Base-by-base conservation (phyloP, 2,888 invertebrate genomes). In the Anoplius nigerrimus region DNA sequence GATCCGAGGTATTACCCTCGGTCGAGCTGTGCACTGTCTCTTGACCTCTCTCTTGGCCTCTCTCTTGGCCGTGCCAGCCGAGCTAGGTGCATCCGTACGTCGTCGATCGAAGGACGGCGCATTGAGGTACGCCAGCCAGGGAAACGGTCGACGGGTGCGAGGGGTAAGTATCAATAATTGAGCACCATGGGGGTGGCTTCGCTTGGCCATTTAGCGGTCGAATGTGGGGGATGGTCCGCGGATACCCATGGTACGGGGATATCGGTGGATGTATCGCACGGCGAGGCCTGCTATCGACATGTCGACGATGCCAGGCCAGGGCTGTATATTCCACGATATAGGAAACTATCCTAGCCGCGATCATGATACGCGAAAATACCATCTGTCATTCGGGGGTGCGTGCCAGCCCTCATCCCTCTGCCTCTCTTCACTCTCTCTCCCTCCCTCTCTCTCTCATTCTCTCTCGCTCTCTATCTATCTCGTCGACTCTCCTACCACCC, bases 201-300 rank as follows among this genome's bases (percentile, higher is more conserved):
- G 74, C 66, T 81, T 81, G 85, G 84, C 84, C 85, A 86, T 87
- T 88, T 87, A 88, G 87, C 82, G 87, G 86, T 86, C 81, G 85
- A 80, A 75, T 78, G 82, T 78, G 76, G 77, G 79, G 82, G 76
- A 78, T 75, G 79, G 74, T 73, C 72, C 78, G 74, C 78, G 78
- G 66, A 51, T 78, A 69, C 68, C 70, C 72, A 78, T 75, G 76
- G 78, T 78, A 77, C 78, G 81, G 80, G 81, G 80, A 83, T 87
- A 87, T 85, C 84, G 82, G 80, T 76, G 80, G 81, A 85, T 86
- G 86, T 87, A 87, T 85, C 85, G 83, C 79, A 77, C 82, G 80
- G 81, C 82, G 84, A 80, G 82, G 86, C 82, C 87, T 88, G 88
- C 84, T 88, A 88, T 88, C 87, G 88, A 88, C 88, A 88, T 88